phyloP scores from a whole-genome alignment of 2,888 invertebrate genomes.

The Athalia circularis region DNA sequence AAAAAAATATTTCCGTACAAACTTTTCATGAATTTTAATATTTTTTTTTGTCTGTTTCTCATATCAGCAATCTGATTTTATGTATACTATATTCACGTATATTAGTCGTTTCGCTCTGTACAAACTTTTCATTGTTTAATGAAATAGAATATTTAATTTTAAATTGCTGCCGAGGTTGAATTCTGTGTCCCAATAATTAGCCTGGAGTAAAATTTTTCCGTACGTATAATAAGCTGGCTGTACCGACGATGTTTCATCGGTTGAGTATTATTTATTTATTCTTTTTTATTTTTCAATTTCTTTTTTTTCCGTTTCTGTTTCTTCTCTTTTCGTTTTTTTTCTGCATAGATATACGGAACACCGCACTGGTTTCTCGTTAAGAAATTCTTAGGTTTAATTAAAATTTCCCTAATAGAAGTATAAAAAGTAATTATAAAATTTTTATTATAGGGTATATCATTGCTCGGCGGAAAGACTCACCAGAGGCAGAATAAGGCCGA shows the following conservation, averaged over 20 bases:
- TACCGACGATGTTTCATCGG: slow-evolving; percentile 26
- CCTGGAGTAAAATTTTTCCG: no score
- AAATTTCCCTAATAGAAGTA: slow-evolving; percentile 66
- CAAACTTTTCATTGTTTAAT: no score
- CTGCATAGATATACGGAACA: slow-evolving; percentile 25
- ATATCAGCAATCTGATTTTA: no score
- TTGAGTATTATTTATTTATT: not conserved
- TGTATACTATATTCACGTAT: no score
- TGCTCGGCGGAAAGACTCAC: slow-evolving; percentile 47
- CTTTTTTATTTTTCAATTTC: not conserved
- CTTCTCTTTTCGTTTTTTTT: not conserved
- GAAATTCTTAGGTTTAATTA: slow-evolving; percentile 68
- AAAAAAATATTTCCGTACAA: no score
- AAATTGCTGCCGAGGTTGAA: no score
- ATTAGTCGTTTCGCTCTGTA: no score
- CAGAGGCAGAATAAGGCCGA: slow-evolving; percentile 51
- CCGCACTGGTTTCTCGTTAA: slow-evolving; percentile 55
- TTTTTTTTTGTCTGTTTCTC: no score
- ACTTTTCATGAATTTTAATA: no score
- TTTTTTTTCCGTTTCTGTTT: slow-evolving; percentile 12
- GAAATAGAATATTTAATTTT: no score
- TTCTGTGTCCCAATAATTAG: no score
- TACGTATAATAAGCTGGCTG: not conserved
- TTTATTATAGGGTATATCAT: slow-evolving; percentile 62
- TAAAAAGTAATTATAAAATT: slow-evolving; percentile 69